Percentiles rank a stretch among this genome's conserved stretches.
Conservation (phyloP, 35 echinoderm and acorn worm species). For the Chiridota heheva region DNA sequence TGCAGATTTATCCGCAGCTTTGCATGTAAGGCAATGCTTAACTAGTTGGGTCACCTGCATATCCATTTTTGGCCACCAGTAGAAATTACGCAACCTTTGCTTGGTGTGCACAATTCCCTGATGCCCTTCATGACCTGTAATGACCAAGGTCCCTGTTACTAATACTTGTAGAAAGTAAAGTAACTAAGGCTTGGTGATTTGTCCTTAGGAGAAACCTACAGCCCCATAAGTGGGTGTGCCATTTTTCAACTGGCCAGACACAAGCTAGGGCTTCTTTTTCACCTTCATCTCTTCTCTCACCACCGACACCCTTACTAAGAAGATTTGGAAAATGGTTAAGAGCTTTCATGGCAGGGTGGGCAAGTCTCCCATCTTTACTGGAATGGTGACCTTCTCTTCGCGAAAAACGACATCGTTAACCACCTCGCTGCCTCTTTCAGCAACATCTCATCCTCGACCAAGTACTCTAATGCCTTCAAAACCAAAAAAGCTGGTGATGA, state of each 20-base stretch:
- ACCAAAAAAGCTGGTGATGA: no score
- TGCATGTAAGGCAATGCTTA: slow-evolving; percentile 27
- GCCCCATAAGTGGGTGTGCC: slow-evolving; percentile 55
- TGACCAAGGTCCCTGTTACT: not conserved
- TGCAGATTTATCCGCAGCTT: slow-evolving; percentile 23
- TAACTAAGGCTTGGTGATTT: slow-evolving; percentile 46
- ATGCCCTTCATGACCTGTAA: slow-evolving; percentile 9
- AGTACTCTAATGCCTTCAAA: no score
- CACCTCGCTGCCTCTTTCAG: no score
- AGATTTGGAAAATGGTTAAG: no score
- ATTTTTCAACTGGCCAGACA: slow-evolving; percentile 61
- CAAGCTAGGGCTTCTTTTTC: slow-evolving; percentile 70
- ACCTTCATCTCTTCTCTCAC: no score
- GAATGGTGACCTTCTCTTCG: no score
- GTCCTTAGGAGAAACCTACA: slow-evolving; percentile 50
- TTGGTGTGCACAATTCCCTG: slow-evolving; percentile 29
- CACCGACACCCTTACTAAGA: no score
- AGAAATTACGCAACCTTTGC: slow-evolving; percentile 42
- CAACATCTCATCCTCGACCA: no score
- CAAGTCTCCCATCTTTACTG: no score
- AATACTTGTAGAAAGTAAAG: slow-evolving; percentile 1
- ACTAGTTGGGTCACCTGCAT: slow-evolving; percentile 25
- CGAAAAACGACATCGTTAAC: no score
- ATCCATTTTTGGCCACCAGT: slow-evolving; percentile 42
- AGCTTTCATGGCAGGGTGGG: no score